A percentile compares a stretch with the other conserved stretches of the same genome.
Conservation (phyloP, 2,888 invertebrate species). For the Podabrus alpinus region DNA sequence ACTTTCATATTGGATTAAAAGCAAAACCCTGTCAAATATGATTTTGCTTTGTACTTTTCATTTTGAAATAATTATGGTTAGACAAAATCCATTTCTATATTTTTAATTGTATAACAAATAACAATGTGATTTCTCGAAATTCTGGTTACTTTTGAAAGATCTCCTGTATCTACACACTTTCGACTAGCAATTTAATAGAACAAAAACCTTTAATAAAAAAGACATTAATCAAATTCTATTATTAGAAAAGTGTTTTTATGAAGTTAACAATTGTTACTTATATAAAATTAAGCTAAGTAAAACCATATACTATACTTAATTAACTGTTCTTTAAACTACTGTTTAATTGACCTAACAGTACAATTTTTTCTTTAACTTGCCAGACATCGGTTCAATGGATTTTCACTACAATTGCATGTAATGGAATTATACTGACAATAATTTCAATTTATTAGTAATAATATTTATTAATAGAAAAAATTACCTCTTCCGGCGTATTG, state of each 20-base stretch:
- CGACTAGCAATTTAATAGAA: not conserved
- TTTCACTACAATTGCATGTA: constrained; percentile 3
- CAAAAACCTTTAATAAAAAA: not conserved
- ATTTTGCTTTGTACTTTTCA: not conserved
- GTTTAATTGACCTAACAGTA: constrained; percentile 27
- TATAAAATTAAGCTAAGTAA: not conserved
- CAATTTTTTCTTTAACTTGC: constrained; percentile 16
- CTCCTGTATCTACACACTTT: not conserved
- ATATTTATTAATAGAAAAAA: not conserved
- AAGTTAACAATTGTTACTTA: not conserved
- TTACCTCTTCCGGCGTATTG: not conserved
- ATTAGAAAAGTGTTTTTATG: constrained; percentile 1
- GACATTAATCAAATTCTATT: constrained; percentile 10
- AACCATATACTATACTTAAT: constrained; percentile 15
- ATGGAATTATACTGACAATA: not conserved
- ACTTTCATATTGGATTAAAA: not conserved
- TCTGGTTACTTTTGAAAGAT: not conserved
- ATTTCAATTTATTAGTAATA: not conserved
- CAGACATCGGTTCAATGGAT: constrained; percentile 9
- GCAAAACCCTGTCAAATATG: not conserved
- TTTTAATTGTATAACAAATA: not conserved
- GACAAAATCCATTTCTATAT: not conserved
- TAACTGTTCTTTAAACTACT: constrained; percentile 24
- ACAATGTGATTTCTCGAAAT: not conserved
- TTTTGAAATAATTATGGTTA: not conserved